Evolutionary conservation across 1,140 invertebrate species (phyloP).

Genomic region (Contarinia nasturtii): DNA sequence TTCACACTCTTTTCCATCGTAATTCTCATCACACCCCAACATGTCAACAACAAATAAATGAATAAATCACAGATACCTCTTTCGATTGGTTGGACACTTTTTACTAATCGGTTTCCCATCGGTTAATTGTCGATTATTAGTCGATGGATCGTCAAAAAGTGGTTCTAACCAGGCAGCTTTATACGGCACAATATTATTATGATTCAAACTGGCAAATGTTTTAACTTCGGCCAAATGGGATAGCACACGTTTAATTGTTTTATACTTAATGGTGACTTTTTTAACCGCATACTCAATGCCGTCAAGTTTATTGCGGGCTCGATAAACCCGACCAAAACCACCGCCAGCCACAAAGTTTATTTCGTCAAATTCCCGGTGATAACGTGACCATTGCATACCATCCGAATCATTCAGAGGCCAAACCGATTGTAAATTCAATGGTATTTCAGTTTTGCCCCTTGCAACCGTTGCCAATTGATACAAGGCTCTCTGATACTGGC

Average conservation of each 20-base stretch:
- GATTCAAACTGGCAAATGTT: slow-evolving; percentile 54
- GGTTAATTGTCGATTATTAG: slow-evolving; percentile 4
- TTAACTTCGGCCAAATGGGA: slow-evolving; percentile 55
- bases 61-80: background rate
- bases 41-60: too few relatives aligned
- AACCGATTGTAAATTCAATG: slow-evolving; percentile 22
- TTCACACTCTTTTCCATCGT: too few relatives aligned
- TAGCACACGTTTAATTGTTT: slow-evolving; percentile 34
- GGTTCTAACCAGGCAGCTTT: slow-evolving; percentile 68
- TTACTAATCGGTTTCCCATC: slow-evolving; percentile 10
- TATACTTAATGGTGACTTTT: slow-evolving; percentile 47
- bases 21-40: too few relatives aligned
- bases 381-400: slow-evolving; percentile 37
- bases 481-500: slow-evolving; percentile 39
- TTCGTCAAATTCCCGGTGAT: slow-evolving; percentile 56
- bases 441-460: slow-evolving; percentile 25
- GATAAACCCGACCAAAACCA: slow-evolving; percentile 46
- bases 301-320: slow-evolving; percentile 46
- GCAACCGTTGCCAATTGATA: slow-evolving; percentile 35
- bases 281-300: slow-evolving; percentile 62
- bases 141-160: slow-evolving; percentile 23
- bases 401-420: slow-evolving; percentile 24
- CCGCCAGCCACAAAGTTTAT: slow-evolving; percentile 43
- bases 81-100: background rate
- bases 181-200: slow-evolving; percentile 66